Conservation (phyloP, 2,113 vertebrate species). For the Engraulis encrasicolus region DNA sequence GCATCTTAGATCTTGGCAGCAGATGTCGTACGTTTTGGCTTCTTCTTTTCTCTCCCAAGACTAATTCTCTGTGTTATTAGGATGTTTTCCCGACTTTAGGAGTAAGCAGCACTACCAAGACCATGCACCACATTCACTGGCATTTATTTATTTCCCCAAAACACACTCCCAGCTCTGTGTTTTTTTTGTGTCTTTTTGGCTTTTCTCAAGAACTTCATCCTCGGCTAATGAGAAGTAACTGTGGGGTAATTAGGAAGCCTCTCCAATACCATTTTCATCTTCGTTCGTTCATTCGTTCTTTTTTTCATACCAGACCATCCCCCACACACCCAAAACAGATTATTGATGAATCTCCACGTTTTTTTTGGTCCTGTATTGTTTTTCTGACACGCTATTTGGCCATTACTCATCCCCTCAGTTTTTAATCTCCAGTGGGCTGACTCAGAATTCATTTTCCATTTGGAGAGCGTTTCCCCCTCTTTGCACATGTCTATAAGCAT, state of each 20-base stretch:
- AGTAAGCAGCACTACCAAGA: no score
- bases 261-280: conserved; percentile 58
- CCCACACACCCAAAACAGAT: conserved; percentile 64
- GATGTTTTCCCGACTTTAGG: background rate
- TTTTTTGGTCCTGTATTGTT: conserved; percentile 67
- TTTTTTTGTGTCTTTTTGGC: no score
- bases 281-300: no score
- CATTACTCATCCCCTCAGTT: conserved; percentile 78
- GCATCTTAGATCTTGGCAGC: background rate
- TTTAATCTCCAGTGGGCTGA: conserved; percentile 83
- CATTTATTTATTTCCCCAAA: no score
- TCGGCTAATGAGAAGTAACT: background rate
- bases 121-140: background rate
- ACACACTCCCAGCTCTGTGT: no score
- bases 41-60: background rate
- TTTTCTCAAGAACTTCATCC: background rate
- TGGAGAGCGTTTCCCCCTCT: conserved; percentile 73
- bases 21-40: background rate
- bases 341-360: conserved; percentile 79
- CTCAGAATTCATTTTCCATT: conserved; percentile 79
- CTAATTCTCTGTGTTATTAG: background rate
- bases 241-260: conserved; percentile 33
- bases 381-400: conserved; percentile 75
- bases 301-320: conserved; percentile 67
- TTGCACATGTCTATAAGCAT: conserved; percentile 74